A percentile compares a stretch with the other conserved stretches of the same genome.
Evolutionary conservation across 1,140 invertebrate genomes (phyloP).

Genomic region (Diuraphis noxia): DNA sequence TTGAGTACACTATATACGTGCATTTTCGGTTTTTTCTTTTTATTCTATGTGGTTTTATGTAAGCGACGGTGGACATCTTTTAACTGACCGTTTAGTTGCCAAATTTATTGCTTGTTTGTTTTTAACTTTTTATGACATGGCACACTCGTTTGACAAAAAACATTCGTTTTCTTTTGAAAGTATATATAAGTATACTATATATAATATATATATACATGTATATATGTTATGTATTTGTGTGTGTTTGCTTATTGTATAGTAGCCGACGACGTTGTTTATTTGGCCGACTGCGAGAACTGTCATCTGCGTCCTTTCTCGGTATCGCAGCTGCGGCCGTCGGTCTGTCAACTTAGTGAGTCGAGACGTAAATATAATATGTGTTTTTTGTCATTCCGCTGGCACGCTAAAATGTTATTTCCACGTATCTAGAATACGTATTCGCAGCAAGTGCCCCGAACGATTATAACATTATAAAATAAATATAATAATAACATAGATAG

Average conservation of each 20-base stretch:
- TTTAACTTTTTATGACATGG: constrained; percentile 19
- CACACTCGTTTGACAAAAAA: neutral
- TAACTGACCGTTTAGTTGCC: constrained; percentile 17
- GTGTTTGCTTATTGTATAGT: neutral
- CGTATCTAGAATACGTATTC: neutral
- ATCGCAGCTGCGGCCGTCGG: neutral
- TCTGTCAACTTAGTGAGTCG: constrained; percentile 19
- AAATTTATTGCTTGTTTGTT: neutral
- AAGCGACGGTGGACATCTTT: neutral
- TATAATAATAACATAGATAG: no score
- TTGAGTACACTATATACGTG: neutral
- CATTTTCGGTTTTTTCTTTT: neutral
- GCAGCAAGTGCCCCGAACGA: neutral
- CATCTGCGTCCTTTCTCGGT: neutral
- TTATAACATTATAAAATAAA: neutral
- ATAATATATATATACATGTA: neutral
- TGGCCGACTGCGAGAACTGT: neutral
- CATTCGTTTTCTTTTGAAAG: constrained; percentile 21
- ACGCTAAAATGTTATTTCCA: neutral
- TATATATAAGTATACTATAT: neutral
- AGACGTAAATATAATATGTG: neutral
- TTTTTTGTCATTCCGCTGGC: neutral
- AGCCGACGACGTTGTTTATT: constrained; percentile 13
- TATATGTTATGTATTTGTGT: neutral
- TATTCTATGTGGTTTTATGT: neutral